Evolutionary conservation across 2,113 vertebrate genomes (phyloP), one percentile per base, ranked within the genome.

Genomic region (Caloenas nicobarica): DNA sequence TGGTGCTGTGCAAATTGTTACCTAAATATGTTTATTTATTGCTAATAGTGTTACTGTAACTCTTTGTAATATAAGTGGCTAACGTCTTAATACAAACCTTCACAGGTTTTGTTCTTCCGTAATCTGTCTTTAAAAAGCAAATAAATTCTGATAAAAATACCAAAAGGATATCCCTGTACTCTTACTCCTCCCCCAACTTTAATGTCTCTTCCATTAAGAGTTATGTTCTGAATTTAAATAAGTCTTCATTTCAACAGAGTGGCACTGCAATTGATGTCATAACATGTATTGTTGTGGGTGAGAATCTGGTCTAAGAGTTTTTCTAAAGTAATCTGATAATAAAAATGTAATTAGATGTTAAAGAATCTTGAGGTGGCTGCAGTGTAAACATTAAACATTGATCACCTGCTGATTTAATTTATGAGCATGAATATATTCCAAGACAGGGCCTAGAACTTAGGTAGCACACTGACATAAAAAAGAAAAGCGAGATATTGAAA

Each of bases 371-470:
- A 86, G 46, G 7, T 83, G 91, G 97, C 97, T 97, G 89, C 93
- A 94, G 79, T 95, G 77, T 97, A 98, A 97, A 97, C 95, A 96
- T 97, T 96, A 97, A 97, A 96, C 93, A 96, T 94, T 97, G 96
- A 97, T 97, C 95, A 97, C 82, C 93, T 96, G 79, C 93, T 94
- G 82, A 82, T 97, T 96, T 94, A 94, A 96, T 97, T 97, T 96
- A 95, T 93, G 77, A 95, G 34, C 62, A 96, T 94, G 96, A 95
- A 93, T 91, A 73, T 95, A 95, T 96, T 97, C 91, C 38, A 92
- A 95, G 88, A 77, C 62, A 65, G 62, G 94, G 79, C 68, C 93
- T 97, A 95, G 95, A 94, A 96, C 54, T 92, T 96, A 84, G 71
- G 71, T 92, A 81, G 71, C 93, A 86, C 33, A 80, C 38, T 80